phyloP scores from a whole-genome alignment of 2,113 vertebrate genomes.

The Chlamydotis undulata region DNA sequence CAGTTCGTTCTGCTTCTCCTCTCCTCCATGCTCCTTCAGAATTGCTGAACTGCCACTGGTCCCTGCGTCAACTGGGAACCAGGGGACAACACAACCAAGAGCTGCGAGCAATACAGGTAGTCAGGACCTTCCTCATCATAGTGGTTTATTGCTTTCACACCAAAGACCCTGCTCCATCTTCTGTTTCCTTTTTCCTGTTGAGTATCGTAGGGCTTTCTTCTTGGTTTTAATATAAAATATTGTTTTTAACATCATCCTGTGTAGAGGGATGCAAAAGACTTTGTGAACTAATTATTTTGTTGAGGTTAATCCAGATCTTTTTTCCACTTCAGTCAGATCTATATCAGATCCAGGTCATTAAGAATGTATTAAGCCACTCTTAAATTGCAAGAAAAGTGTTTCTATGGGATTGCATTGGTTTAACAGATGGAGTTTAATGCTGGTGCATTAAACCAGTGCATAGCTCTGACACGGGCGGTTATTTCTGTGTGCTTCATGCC shows the following conservation, averaged over 20 bases:
- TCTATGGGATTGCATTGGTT: background rate
- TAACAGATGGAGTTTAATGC: slow-evolving; percentile 13
- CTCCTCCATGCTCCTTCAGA: background rate
- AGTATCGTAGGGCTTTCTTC: background rate
- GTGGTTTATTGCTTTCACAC: background rate
- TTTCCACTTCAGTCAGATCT: background rate
- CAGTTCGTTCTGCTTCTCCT: background rate
- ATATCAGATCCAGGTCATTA: background rate
- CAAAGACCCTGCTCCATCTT: background rate
- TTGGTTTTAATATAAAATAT: background rate
- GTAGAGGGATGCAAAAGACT: background rate
- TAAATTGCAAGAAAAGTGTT: background rate
- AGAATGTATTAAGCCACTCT: background rate
- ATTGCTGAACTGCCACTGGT: background rate
- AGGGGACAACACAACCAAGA: background rate
- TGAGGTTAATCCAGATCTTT: background rate
- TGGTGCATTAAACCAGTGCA: background rate
- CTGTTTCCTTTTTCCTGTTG: background rate
- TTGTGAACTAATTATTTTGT: background rate
- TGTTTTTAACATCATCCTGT: background rate
- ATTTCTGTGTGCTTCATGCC: background rate
- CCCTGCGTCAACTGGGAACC: background rate
- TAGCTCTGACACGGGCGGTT: background rate
- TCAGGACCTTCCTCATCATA: background rate
- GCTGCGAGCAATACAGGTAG: background rate